Evolutionary conservation across 2,113 vertebrate species (phyloP), one percentile per base, ranked within the genome.

Genomic region (Numida meleagris): DNA sequence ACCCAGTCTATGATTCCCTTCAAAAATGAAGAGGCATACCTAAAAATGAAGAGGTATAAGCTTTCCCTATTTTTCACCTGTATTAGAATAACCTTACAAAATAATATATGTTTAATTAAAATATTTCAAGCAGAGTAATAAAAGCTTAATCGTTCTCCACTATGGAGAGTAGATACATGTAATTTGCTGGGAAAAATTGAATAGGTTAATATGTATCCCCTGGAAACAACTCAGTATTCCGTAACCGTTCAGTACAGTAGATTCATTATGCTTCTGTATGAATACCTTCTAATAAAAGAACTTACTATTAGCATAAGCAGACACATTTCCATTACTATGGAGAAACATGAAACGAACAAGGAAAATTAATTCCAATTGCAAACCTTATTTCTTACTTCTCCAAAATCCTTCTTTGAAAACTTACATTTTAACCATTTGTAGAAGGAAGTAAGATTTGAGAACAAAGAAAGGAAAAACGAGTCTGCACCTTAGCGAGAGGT

Each of bases 171-270:
- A 79, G 82, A 89, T 86, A 58, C 6, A 19, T 59, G 78, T 94
- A 96, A 97, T 93, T 95, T 23, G 9, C 78, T 91, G n/a, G 79
- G 62, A 55, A 93, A 97, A 91, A 29, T 0, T 81, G 84, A 97
- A 95, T 79, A 91, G 34, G 88, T 96, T 94, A 95, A 94, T 93
- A 63, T 2, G 6, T 29, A 46, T 92, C 74, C 94, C 90, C 90
- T 96, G 67, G 76, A 97, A 97, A 97, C 83, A 96, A 65, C 53
- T 96, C 86, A 91, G 71, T 88, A 93, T 82, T 81, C 79, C 92
- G 75, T 9, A 96, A 78, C 72, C 25, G 66, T 62, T 96, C 88
- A 89, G 76, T 40, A 46, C 50, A 17, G 62, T 55, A 77, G 46
- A 79, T 48, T 95, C 75, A 90, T 96, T 90, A 87, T 59, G 42